Percentiles rank a stretch among this genome's conserved stretches.
Conservation (phyloP, 2,113 vertebrate species). For the Stercorarius parasiticus region DNA sequence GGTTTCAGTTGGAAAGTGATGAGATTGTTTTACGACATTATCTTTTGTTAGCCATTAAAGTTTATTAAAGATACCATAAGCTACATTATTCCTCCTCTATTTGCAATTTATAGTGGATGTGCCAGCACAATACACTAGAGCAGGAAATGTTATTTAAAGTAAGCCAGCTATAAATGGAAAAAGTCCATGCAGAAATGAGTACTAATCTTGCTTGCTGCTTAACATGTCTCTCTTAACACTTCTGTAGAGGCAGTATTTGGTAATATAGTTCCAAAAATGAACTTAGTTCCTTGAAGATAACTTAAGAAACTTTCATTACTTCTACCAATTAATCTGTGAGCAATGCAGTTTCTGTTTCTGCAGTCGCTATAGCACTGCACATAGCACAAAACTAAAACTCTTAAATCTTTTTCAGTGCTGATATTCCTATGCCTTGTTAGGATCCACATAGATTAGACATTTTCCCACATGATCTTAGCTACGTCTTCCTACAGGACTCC, state of each 20-base stretch:
- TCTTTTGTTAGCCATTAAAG: conserved; percentile 10
- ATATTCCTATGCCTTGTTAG: background rate
- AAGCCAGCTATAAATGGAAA: background rate
- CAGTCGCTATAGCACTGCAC: background rate
- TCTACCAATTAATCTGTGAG: background rate
- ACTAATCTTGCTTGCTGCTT: background rate
- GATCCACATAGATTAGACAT: background rate
- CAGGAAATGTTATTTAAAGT: conserved; percentile 1
- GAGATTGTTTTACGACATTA: conserved; percentile 5
- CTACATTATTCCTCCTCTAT: background rate
- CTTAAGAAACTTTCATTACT: background rate
- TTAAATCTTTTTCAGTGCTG: background rate
- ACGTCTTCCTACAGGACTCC: background rate
- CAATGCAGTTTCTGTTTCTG: background rate
- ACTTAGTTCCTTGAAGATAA: background rate
- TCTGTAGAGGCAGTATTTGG: background rate
- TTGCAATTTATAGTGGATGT: background rate
- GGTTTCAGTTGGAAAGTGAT: background rate
- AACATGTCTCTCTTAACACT: background rate
- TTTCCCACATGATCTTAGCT: background rate
- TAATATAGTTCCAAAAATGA: background rate
- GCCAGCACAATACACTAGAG: background rate
- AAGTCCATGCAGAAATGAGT: background rate
- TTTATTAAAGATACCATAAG: conserved; percentile 27
- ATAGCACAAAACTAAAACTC: background rate